A percentile compares a stretch with the other conserved stretches of the same genome.
Conservation (phyloP, 1,140 invertebrate genomes). For the Ditylenchus dipsaci region DNA sequence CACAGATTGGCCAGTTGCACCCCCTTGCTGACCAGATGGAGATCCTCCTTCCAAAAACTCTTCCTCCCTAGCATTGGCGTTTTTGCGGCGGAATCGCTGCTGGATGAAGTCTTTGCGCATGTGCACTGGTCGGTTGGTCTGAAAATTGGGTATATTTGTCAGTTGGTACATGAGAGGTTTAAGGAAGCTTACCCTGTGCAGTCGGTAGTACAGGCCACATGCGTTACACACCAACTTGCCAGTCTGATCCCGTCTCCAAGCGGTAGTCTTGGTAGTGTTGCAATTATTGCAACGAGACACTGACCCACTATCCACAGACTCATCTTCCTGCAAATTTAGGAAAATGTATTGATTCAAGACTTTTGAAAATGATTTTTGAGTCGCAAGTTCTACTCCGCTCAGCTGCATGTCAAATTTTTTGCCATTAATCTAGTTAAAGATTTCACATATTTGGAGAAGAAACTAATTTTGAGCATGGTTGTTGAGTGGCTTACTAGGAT, state of each 20-base stretch:
- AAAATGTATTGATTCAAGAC: too few relatives aligned
- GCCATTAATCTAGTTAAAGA: too few relatives aligned
- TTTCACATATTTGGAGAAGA: too few relatives aligned
- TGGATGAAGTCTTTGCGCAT: slow-evolving; percentile 56
- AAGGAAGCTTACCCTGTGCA: slow-evolving; percentile 47
- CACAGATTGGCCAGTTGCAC: not conserved
- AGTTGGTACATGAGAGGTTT: too few relatives aligned
- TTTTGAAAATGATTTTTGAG: too few relatives aligned
- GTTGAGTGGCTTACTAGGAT: too few relatives aligned
- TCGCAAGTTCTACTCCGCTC: not conserved
- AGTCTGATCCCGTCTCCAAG: slow-evolving; percentile 49
- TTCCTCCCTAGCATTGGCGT: slow-evolving; percentile 1
- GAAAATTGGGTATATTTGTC: too few relatives aligned
- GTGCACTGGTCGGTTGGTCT: slow-evolving; percentile 56
- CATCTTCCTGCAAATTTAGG: not conserved
- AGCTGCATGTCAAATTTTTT: not conserved
- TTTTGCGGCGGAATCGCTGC: slow-evolving; percentile 50
- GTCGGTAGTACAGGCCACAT: slow-evolving; percentile 53
- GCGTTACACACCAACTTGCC: slow-evolving; percentile 55
- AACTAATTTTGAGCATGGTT: too few relatives aligned
- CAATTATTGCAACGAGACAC: slow-evolving; percentile 50
- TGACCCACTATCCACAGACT: slow-evolving; percentile 3
- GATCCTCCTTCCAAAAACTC: not conserved
- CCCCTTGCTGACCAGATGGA: not conserved
- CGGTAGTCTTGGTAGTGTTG: slow-evolving; percentile 56